Base-by-base conservation (phyloP, 2,888 invertebrate genomes). In the Aphelenchoides bicaudatus region DNA sequence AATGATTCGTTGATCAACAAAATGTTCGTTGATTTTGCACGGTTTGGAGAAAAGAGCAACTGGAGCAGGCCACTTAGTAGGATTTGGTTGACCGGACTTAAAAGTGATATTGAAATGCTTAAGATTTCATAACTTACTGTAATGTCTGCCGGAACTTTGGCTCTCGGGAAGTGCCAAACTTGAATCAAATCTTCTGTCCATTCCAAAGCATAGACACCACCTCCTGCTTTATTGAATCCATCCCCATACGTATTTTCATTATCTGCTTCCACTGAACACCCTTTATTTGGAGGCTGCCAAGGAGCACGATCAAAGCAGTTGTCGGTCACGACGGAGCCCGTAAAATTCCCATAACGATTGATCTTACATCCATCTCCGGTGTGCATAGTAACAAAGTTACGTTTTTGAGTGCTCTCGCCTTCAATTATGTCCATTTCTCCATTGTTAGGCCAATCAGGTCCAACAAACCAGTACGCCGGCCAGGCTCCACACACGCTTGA, bases 391-490 rank as follows among this genome's bases (percentile, higher is more conserved):
- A 43, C n/a, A 6, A 8, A 19, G 43, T 43, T 43, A 19, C 10
- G 10, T 43, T 8, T n/a, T n/a, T 10, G 16, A 25, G 8, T 43
- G 23, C 25, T 43, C 23, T 21, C 43, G 23, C 43, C 43, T 43
- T 43, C 43, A n/a, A 43, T 43, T 6, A 43, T n/a, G 23, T 43
- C 43, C 8, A 43, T 19, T 25, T 43, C 43, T 19, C 43, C 43
- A 25, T 43, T 6, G 6, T 43, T 6, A 19, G 43, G 43, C 43
- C 43, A 43, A n/a, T 43, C n/a, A n/a, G 43, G 10, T 19, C n/a
- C n/a, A 6, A n/a, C n/a, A 19, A 43, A 8, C 43, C 43, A 43
- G 43, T 21, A 43, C 10, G 43, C 43, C 10, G 16, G 16, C 43
- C 43, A 43, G 6, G 16, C 23, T 6, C 43, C 43, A 25, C 43